Base-by-base conservation (phyloP, 2,113 vertebrate genomes). In the Ahaetulla prasina region DNA sequence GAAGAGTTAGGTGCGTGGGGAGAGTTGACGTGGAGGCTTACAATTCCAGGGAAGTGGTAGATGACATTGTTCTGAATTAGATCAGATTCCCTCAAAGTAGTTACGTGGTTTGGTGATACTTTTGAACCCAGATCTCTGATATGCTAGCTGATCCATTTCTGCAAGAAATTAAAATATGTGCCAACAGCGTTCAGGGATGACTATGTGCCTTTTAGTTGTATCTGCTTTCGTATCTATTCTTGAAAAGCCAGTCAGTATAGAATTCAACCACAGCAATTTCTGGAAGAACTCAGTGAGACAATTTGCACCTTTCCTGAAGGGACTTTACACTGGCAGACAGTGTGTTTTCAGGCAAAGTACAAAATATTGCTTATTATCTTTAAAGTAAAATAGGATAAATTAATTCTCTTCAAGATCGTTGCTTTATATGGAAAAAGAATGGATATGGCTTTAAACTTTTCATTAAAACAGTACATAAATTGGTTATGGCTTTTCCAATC, bases 381-480 rank as follows among this genome's bases (percentile, higher is more conserved):
- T 74, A 39, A 74, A 20, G 7, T 63, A 74, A 85, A 30, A 60
- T 18, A 23, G 8, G 0, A 80, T 45, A 1, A 74, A 23, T 25
- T 39, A 68, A n/a, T 25, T 60, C 49, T 93, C 47, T 89, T 86
- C 0, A 45, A 52, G 91, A 68, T 54, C 27, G 0, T 12, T 16
- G 7, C 85, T 68, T 89, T 54, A 87, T 89, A 50, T 4, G 39
- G 27, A 3, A 30, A 90, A 91, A 63, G 54, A 68, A 55, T 88
- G 95, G 95, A 91, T 94, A 95, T 68, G 94, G 94, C 91, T 95
- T 89, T 93, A 95, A 94, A 94, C 95, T 87, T 52, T 8, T 95
- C 89, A 86, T 95, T 80, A 63, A 88, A 74, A 91, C 50, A 74
- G 8, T 74, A 86, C 55, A 91, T 63, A 74, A 10, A 74, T 0